Percentiles rank a stretch among this genome's conserved stretches.
Evolutionary conservation across 2,113 vertebrate species (phyloP).

Genomic region (Pionites leucogaster): DNA sequence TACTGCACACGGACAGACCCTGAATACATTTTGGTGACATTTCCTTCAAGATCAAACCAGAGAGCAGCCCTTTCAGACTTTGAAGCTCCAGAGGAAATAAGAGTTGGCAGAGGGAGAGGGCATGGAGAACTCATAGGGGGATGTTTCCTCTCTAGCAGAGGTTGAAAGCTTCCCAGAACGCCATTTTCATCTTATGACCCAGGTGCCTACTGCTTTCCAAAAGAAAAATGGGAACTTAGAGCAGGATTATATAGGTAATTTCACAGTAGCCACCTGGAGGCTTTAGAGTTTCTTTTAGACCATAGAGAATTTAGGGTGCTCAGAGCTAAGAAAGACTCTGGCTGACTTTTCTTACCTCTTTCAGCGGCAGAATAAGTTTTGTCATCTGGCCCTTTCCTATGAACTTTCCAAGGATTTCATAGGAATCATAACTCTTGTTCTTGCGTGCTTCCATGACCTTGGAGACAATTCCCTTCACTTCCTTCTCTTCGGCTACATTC

Average conservation of each 20-base stretch:
- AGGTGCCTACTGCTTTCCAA: background rate
- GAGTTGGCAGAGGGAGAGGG: background rate
- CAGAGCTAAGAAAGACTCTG: background rate
- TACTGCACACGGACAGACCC: background rate
- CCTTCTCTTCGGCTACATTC: conserved; percentile 90
- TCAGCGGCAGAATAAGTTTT: conserved; percentile 89
- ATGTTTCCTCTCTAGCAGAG: background rate
- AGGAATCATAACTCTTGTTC: conserved; percentile 95
- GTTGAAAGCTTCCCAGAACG: background rate
- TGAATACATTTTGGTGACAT: background rate
- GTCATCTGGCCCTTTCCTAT: conserved; percentile 86
- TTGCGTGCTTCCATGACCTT: conserved; percentile 96
- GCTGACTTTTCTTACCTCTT: conserved; percentile 83
- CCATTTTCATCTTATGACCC: background rate
- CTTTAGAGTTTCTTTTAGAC: background rate
- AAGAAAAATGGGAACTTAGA: background rate
- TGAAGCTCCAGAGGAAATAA: background rate
- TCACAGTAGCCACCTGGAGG: background rate
- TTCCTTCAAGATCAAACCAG: background rate
- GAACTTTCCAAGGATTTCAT: conserved; percentile 90
- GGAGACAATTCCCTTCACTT: conserved; percentile 93
- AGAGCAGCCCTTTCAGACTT: background rate
- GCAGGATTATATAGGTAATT: background rate
- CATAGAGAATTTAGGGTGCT: background rate
- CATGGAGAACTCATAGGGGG: background rate